Percentiles rank a stretch among this genome's conserved stretches.
Evolutionary conservation across 2,888 invertebrate species (phyloP).

Genomic region (Thereva unica): DNA sequence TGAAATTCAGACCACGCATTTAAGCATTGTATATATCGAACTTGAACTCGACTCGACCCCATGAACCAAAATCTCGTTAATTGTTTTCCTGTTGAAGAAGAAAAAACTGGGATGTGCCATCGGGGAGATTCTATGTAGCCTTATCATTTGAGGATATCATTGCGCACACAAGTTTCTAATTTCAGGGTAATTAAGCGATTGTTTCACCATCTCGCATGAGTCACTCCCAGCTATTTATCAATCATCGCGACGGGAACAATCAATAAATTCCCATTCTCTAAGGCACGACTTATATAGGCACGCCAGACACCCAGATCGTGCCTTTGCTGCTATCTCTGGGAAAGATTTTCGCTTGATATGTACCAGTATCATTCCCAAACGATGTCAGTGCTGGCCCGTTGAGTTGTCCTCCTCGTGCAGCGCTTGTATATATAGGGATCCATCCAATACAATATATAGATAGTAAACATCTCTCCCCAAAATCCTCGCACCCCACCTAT

Average conservation of each 20-base stretch:
- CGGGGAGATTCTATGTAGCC: too few species aligned
- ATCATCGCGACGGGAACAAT: constrained; percentile 7
- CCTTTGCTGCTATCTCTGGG: background rate
- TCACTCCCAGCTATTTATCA: constrained; percentile 21
- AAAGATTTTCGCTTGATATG: constrained; percentile 3
- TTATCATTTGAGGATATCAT: too few species aligned
- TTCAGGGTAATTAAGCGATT: constrained; percentile 12
- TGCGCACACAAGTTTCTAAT: constrained; percentile 2
- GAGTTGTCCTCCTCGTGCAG: constrained; percentile 11
- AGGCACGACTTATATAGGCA: constrained; percentile 14
- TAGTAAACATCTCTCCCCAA: too few species aligned
- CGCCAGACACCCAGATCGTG: constrained; percentile 2
- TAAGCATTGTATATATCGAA: too few species aligned
- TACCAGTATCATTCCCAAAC: background rate
- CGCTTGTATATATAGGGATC: too few species aligned
- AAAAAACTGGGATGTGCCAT: too few species aligned
- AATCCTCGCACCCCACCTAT: too few species aligned
- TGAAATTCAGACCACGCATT: too few species aligned
- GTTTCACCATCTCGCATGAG: constrained; percentile 14
- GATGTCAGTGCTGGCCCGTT: constrained; percentile 1
- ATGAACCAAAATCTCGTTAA: too few species aligned
- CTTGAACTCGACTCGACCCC: too few species aligned
- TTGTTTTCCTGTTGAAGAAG: too few species aligned
- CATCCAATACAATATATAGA: too few species aligned
- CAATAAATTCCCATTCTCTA: constrained; percentile 22